Percentiles rank a stretch among this genome's conserved stretches.
Evolutionary conservation across 2,888 invertebrate genomes (phyloP).

Genomic region (Macrosoma leucophasiata): DNA sequence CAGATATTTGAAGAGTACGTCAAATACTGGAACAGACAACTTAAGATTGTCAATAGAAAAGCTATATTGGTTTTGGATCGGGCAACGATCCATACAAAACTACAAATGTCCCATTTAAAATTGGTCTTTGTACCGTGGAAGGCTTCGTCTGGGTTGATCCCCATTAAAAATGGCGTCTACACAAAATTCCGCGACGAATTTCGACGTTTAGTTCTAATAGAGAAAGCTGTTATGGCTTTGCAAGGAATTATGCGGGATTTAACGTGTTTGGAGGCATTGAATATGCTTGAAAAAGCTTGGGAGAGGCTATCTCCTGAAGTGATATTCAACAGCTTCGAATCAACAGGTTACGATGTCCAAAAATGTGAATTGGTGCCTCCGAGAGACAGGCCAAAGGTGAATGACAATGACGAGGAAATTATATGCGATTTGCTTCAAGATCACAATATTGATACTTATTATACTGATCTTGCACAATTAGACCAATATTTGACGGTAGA

Average conservation of each 20-base stretch:
- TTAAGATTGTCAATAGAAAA: slow-evolving; percentile 30
- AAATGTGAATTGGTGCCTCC: slow-evolving; percentile 16
- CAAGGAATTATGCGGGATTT: slow-evolving; percentile 37
- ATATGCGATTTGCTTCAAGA: slow-evolving; percentile 35
- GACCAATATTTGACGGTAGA: slow-evolving; percentile 43
- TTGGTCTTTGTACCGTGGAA: slow-evolving; percentile 45
- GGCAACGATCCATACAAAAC: slow-evolving; percentile 41
- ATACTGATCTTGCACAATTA: slow-evolving; percentile 28
- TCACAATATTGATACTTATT: slow-evolving; percentile 39
- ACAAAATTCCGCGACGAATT: slow-evolving; percentile 36
- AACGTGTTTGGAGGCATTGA: slow-evolving; percentile 39
- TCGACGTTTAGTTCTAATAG: slow-evolving; percentile 33
- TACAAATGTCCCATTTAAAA: slow-evolving; percentile 38
- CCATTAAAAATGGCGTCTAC: slow-evolving; percentile 40
- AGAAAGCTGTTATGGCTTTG: slow-evolving; percentile 35
- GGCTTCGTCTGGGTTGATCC: slow-evolving; percentile 36
- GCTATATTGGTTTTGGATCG: slow-evolving; percentile 37
- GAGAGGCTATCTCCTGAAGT: slow-evolving; percentile 29
- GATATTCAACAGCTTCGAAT: slow-evolving; percentile 34
- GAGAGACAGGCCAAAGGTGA: slow-evolving; percentile 23
- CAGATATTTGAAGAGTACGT: slow-evolving; percentile 42
- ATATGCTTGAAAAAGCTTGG: slow-evolving; percentile 41
- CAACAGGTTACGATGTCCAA: slow-evolving; percentile 37
- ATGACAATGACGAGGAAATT: slow-evolving; percentile 34
- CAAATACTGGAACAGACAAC: slow-evolving; percentile 37